Conservation (phyloP, 1,140 invertebrate species). For the Drosophila fuyamai region DNA sequence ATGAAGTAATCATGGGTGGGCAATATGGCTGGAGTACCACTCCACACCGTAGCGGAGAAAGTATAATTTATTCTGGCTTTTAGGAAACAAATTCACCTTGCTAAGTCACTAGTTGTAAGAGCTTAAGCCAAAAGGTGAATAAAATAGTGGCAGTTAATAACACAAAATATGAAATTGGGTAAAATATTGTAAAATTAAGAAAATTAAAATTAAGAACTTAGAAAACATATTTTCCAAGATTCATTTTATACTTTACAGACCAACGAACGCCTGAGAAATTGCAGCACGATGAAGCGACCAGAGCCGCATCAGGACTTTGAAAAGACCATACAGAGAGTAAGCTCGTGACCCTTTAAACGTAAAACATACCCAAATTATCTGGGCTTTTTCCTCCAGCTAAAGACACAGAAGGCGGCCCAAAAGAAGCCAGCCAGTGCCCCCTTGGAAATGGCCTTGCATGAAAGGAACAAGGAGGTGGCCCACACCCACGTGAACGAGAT, state of each 20-base stretch:
- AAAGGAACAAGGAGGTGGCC: constrained; percentile 74
- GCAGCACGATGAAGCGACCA: constrained; percentile 78
- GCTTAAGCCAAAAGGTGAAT: no score
- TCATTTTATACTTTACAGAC: constrained; percentile 39
- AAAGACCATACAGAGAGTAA: constrained; percentile 84
- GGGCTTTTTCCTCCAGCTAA: constrained; percentile 48
- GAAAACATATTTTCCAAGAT: neutral
- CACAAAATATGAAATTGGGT: no score
- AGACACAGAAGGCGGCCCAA: constrained; percentile 81
- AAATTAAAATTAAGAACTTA: no score
- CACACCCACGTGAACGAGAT: constrained; percentile 77
- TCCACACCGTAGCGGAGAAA: neutral
- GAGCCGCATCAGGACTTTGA: constrained; percentile 84
- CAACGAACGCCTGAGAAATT: constrained; percentile 71
- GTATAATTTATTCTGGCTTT: constrained; percentile 28
- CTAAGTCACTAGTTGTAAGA: constrained; percentile 8
- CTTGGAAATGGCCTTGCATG: constrained; percentile 74
- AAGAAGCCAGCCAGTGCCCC: constrained; percentile 72
- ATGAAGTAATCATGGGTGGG: constrained; percentile 70
- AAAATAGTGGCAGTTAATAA: no score
- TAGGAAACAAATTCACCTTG: neutral
- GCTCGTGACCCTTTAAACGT: constrained; percentile 1
- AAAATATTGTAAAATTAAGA: no score
- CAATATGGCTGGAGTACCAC: neutral
- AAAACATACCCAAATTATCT: neutral